These are phyloP conservation scores for Vannuccia rotundouncinata DNA, from an alignment of 2,888 invertebrate genomes.

Conservation along the genomic window DNA sequence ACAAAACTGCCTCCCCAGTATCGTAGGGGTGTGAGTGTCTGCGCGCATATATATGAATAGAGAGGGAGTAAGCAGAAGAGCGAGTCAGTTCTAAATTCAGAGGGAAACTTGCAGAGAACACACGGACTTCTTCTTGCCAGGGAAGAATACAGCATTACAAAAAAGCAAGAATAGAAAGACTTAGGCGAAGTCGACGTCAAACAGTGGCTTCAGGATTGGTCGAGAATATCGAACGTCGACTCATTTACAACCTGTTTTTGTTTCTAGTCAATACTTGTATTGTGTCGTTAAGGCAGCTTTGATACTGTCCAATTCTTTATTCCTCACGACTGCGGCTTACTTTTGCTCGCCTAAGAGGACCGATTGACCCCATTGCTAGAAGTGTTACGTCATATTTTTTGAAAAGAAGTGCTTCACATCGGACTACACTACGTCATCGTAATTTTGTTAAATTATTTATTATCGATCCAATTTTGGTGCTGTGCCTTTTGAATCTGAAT, in stretches of 20 bases:
- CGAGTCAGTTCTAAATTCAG: background rate
- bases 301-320: background rate
- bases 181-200: background rate
- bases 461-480: too few species aligned
- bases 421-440: background rate
- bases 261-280: background rate
- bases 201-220: background rate
- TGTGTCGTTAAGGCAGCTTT: background rate
- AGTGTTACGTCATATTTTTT: background rate
- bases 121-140: background rate
- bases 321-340: background rate
- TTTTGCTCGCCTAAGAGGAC: background rate
- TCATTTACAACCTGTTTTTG: conserved; percentile 7
- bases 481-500: too few species aligned
- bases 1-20: background rate
- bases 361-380: background rate
- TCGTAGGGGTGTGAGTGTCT: background rate
- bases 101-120: background rate
- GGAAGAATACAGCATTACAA: background rate
- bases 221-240: conserved; percentile 15
- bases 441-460: too few species aligned
- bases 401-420: background rate
- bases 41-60: too few species aligned
- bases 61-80: background rate
- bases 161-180: background rate